A percentile compares a stretch with the other conserved stretches of the same genome.
These are phyloP conservation scores for Cyanoramphus novaezelandiae DNA, from an alignment of 2,113 vertebrate genomes.

Conservation along the genomic window DNA sequence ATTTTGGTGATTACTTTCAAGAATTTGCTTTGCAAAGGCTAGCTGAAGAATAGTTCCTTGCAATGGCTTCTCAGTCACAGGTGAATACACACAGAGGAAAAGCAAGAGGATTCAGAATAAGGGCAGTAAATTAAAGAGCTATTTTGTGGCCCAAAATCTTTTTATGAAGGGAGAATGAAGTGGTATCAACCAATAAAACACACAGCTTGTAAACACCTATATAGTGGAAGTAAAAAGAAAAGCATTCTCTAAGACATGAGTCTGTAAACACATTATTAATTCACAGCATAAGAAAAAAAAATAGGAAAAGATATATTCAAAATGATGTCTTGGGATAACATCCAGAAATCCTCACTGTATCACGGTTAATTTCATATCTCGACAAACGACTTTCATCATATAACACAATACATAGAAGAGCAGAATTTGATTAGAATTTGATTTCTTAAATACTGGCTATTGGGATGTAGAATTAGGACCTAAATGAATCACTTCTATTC, in stretches of 20 bases:
- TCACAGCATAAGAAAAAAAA: neutral
- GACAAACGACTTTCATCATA: neutral
- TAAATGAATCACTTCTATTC: neutral
- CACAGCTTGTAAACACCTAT: neutral
- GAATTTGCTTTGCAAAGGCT: slow-evolving; percentile 18
- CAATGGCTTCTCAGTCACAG: neutral
- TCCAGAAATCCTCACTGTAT: neutral
- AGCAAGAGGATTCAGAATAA: neutral
- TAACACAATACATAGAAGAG: neutral
- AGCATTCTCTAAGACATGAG: neutral
- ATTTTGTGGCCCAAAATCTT: neutral
- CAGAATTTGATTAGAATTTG: neutral
- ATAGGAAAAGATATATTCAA: neutral
- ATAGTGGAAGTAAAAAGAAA: neutral
- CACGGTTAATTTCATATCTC: neutral
- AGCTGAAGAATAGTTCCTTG: neutral
- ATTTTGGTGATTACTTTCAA: slow-evolving; percentile 19
- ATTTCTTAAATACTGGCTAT: neutral
- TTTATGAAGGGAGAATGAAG: neutral
- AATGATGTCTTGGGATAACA: neutral
- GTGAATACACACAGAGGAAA: neutral
- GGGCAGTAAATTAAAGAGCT: neutral
- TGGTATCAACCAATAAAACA: neutral
- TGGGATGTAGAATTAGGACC: neutral
- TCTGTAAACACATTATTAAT: neutral